Evolutionary conservation across 2,888 invertebrate species (phyloP).

Genomic region (Drosophila eohydei): DNA sequence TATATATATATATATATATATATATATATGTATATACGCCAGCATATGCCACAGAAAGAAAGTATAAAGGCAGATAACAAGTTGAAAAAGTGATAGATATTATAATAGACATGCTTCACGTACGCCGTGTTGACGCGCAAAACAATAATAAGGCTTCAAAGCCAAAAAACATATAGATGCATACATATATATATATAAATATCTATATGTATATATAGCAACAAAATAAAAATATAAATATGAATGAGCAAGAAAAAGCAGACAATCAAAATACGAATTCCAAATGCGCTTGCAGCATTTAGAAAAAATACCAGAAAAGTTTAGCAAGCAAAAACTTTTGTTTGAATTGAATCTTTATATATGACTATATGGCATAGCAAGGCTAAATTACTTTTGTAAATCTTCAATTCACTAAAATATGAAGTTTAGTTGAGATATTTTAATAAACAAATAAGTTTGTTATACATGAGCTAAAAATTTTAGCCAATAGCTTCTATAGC

Average conservation of each 20-base stretch:
- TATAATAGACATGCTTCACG: slow-evolving; percentile 62
- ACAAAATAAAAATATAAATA: slow-evolving; percentile 25
- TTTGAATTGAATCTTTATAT: background rate
- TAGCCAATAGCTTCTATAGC: background rate
- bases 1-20: slow-evolving; percentile 31
- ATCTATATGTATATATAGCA: background rate
- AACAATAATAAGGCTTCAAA: slow-evolving; percentile 60
- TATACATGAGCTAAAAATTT: background rate
- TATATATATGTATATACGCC: slow-evolving; percentile 32
- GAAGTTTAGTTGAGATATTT: background rate
- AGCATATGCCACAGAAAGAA: slow-evolving; percentile 26
- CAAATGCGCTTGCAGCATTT: background rate
- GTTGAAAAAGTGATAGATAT: slow-evolving; percentile 47
- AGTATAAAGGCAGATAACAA: background rate
- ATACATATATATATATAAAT: background rate
- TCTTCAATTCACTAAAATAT: background rate
- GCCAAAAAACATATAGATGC: slow-evolving; percentile 1
- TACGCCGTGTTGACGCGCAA: slow-evolving; percentile 49
- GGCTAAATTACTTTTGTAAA: too few relatives aligned
- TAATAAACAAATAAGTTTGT: background rate
- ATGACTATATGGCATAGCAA: background rate
- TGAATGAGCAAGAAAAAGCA: background rate
- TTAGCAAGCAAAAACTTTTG: background rate
- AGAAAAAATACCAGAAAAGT: too few relatives aligned
- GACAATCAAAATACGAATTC: slow-evolving; percentile 5